phyloP scores from a whole-genome alignment of 35 echinoderm and acorn worm genomes.

The Eucidaris tribuloides region DNA sequence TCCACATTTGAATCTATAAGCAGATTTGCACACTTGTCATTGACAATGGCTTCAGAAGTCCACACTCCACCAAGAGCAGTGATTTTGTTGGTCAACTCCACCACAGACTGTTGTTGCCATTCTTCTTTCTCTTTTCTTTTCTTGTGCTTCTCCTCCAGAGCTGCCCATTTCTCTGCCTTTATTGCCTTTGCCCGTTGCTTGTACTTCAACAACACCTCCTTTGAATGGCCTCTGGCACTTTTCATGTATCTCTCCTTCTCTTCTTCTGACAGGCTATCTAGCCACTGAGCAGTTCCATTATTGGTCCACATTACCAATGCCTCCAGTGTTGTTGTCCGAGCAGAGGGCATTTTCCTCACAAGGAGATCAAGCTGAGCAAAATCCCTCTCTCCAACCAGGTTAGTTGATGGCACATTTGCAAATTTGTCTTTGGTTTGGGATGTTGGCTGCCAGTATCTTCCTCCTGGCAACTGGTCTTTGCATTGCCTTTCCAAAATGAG shows the following conservation, averaged over 20 bases:
- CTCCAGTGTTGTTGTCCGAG: slow-evolving; percentile 8
- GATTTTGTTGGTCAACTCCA: not conserved
- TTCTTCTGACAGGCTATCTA: slow-evolving; percentile 6
- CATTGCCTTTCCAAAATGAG: slow-evolving; percentile 56
- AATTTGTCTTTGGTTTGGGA: not conserved
- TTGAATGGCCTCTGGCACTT: slow-evolving; percentile 13
- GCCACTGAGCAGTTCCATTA: slow-evolving; percentile 28
- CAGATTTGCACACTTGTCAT: not conserved
- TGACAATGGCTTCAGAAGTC: not conserved
- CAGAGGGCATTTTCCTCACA: slow-evolving; percentile 37
- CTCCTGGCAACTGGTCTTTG: slow-evolving; percentile 34
- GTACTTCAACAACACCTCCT: slow-evolving; percentile 1
- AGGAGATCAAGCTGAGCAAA: slow-evolving; percentile 60
- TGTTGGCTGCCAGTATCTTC: slow-evolving; percentile 24
- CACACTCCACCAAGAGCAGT: slow-evolving; percentile 8
- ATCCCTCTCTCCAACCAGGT: slow-evolving; percentile 51
- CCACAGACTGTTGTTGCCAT: not conserved
- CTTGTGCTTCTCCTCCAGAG: not conserved
- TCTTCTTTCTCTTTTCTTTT: slow-evolving; percentile 15
- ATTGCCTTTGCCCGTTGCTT: not conserved
- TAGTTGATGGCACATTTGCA: slow-evolving; percentile 59
- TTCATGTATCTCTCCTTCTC: slow-evolving; percentile 11
- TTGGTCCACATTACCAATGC: slow-evolving; percentile 63
- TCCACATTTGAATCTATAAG: not conserved
- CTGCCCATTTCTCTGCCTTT: slow-evolving; percentile 20